These are phyloP conservation scores for Brachymystax lenok DNA, from an alignment of 2,797 vertebrate species.

Conservation along the genomic window DNA sequence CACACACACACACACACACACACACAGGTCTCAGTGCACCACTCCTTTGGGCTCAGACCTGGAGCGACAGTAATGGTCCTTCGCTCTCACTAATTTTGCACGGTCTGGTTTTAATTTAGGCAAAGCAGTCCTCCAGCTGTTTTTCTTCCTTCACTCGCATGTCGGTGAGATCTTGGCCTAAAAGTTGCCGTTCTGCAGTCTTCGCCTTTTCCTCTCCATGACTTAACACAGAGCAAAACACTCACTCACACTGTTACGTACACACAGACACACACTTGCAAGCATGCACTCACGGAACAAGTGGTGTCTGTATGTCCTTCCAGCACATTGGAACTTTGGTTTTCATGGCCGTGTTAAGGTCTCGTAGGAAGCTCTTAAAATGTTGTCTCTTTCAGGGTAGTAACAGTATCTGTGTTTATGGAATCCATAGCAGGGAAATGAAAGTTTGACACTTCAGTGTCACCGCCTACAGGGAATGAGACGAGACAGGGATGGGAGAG, in stretches of 20 bases:
- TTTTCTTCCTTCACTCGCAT: constrained; percentile 44
- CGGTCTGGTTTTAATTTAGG: constrained; percentile 60
- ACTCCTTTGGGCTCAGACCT: constrained; percentile 32
- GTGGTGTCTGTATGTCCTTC: constrained; percentile 6
- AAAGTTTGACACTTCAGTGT: constrained; percentile 27
- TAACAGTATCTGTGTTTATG: constrained; percentile 34
- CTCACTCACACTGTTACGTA: neutral
- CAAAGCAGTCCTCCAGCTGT: constrained; percentile 37
- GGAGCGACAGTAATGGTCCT: constrained; percentile 8
- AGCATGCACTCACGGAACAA: constrained; percentile 11
- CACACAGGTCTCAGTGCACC: constrained; percentile 39
- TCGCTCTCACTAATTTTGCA: constrained; percentile 8
- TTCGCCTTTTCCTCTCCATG: constrained; percentile 12
- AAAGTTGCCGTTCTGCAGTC: constrained; percentile 18
- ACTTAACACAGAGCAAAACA: constrained; percentile 33
- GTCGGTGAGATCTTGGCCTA: constrained; percentile 40
- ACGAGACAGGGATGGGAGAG: constrained; percentile 18
- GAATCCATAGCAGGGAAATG: constrained; percentile 35
- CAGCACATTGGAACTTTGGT: constrained; percentile 26
- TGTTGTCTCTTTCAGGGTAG: constrained; percentile 29
- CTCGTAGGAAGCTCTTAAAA: constrained; percentile 32
- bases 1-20: no score
- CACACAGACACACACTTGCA: constrained; percentile 7
- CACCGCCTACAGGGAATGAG: constrained; percentile 17
- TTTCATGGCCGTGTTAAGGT: constrained; percentile 14